Base-by-base conservation (phyloP, 2,113 vertebrate genomes). In the Electrona antarctica region DNA sequence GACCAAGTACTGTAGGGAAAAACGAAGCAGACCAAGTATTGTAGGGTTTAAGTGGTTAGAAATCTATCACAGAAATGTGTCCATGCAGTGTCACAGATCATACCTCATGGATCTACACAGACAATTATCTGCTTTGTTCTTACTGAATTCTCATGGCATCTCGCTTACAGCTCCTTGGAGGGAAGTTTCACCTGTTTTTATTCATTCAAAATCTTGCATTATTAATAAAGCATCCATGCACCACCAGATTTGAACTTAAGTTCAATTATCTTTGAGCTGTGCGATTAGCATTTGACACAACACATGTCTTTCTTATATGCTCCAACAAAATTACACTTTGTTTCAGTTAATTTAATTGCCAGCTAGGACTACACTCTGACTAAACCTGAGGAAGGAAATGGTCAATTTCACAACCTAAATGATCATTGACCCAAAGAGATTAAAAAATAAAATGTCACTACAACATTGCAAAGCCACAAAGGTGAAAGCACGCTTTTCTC, bases 51-150 rank as follows among this genome's bases (percentile, higher is more conserved):
- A 21, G 21, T 21, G 21, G 21, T 21, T 21, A 21, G 2, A 21
- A 21, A 21, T 21, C 21, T 21, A 21, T 21, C 21, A 21, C 48
- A 49, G 48, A 50, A 50, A 74, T 78, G 61, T 28, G 21, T 11
- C 68, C 45, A 64, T 68, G 57, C 52, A 57, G 7, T 74, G 69
- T 79, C 66, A 84, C 63, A 48, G 64, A 48, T 61, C 29, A 58
- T 54, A 74, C 60, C 7, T 63, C 50, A 7, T 29, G 61, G 74
- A 80, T 79, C 74, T 75, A 21, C 71, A 79, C 76, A 85, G 66
- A 87, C 65, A 70, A 81, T 86, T 76, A 80, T 7, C 6, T 85
- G 79, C 85, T 69, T 21, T 21, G 21, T 21, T 74, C 69, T 80
- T 80, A 80, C 76, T 82, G 72, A 83, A 71, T 67, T 72, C 71